Base-by-base conservation (phyloP, 1,140 invertebrate genomes). In the Macrotrachela quadricornifera region DNA sequence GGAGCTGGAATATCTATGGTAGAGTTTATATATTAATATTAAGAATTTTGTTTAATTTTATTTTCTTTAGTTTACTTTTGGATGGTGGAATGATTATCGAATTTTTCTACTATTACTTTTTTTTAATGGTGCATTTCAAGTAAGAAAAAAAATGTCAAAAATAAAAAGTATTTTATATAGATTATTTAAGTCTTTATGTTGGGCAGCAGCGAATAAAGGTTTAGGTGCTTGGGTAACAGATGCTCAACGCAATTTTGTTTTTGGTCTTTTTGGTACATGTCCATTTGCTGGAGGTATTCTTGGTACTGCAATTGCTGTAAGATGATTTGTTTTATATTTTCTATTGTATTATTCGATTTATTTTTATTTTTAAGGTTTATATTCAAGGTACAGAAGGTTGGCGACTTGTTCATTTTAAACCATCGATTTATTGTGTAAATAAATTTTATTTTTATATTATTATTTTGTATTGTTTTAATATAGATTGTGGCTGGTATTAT, bases 211-310 rank as follows among this genome's bases (percentile, higher is more conserved):
- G 49, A 72, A 66, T 52, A 72, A 74, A 55, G 61, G 63, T 21
- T 50, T 75, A 6, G 64, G 66, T 18, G 62, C 64, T 11, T 75
- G 72, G 73, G 74, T 69, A 59, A 62, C 70, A 16, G 70, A 73
- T 45, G 57, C 51, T 54, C 56, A 63, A 12, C 59, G 68, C 17
- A 73, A 74, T 59, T 61, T 65, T 40, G 63, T 74, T 16, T 71
- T 75, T 61, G 73, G 74, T 9, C 60, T 73, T 51, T 69, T 74
- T 60, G 71, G 71, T 10, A 75, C 73, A 3, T 71, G 71, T 55
- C 68, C 70, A 9, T 75, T 71, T 64, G 67, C 65, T 39, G 73
- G 73, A 43, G 73, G 73, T n/a, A 66, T 74, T 45, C 57, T 69
- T 36, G 73, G 71, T 30, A 73, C 73, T 15, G 65, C 64, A 36